phyloP scores from a whole-genome alignment of 1,140 invertebrate genomes.

The Drosophila pruinosa region DNA sequence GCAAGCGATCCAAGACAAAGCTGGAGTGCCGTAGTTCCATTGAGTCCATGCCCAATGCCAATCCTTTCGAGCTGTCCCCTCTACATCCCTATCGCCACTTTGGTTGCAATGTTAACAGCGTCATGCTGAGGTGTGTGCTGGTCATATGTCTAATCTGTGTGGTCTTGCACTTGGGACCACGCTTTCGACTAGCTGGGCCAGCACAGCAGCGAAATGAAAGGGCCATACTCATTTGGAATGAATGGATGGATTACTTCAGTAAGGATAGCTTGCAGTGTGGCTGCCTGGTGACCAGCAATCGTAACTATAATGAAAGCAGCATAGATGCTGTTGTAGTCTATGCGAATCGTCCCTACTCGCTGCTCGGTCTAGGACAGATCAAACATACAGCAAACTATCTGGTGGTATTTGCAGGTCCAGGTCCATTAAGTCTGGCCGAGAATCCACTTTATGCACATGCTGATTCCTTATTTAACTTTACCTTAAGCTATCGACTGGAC shows the following conservation, averaged over 20 bases:
- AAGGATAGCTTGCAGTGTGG: conserved; percentile 37
- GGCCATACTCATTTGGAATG: conserved; percentile 53
- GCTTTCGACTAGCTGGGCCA: not conserved
- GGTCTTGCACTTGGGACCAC: not conserved
- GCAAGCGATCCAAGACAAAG: not conserved
- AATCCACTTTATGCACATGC: not conserved
- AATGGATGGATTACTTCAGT: not conserved
- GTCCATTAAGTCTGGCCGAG: conserved; percentile 24
- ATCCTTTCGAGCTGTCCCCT: not conserved
- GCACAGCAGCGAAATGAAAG: too few species aligned
- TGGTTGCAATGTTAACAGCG: not conserved
- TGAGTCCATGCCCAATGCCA: not conserved
- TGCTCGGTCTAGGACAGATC: not conserved
- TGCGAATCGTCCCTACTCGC: conserved; percentile 41
- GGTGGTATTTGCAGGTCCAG: conserved; percentile 31
- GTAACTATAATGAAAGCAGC: not conserved
- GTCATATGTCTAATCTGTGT: not conserved
- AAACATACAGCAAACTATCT: conserved; percentile 14
- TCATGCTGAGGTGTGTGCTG: not conserved
- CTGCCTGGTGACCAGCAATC: conserved; percentile 42
- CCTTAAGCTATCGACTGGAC: conserved; percentile 60
- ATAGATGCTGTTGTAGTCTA: conserved; percentile 54
- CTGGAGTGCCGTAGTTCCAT: not conserved
- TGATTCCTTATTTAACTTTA: conserved; percentile 32
- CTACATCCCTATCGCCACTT: not conserved